Evolutionary conservation across 2,888 invertebrate genomes (phyloP), one percentile per base, ranked within the genome.

Genomic region (Mellilla xanthometata): DNA sequence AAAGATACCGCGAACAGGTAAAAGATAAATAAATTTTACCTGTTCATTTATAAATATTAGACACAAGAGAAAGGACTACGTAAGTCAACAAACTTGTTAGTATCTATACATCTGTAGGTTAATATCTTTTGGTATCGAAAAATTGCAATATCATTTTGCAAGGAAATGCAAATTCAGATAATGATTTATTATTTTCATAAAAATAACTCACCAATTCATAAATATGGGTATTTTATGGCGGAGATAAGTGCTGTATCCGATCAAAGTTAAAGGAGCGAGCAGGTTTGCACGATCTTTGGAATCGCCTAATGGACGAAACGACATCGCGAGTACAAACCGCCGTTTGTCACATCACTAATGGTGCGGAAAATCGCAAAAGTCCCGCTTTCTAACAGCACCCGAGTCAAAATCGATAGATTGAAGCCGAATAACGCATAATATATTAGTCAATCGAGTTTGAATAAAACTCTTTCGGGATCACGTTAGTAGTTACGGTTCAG

Each of bases 301-400:
- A 81, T 81, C 76, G 73, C 74, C 71, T 82, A 82, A 83, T 84
- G 76, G 77, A 78, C 73, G 76, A 70, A 82, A 84, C 77, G 83
- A 80, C 83, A 81, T 76, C 72, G 72, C 65, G 76, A 75, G 75
- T 81, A 81, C 76, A 79, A 81, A 77, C 74, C 76, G 66, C 76
- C 78, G 81, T 84, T 83, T 81, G 81, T 84, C 85, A 83, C 78
- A 74, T 73, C 71, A 77, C 78, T 82, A 85, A 86, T 84, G 84
- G 82, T 60, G 72, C 65, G 75, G 80, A 81, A 85, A 86, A 86
- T 84, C 82, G 78, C 67, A 62, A 75, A 72, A 76, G 70, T 76
- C 74, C 74, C 79, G 75, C 72, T 75, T 73, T 72, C 74, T 71
- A 73, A 76, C 75, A 71, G 66, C 66, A 72, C 56, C 68, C 65